Evolutionary conservation across 37 sponge, comb jelly and placozoan species (phyloP).

Genomic region (Sycon ciliatum): DNA sequence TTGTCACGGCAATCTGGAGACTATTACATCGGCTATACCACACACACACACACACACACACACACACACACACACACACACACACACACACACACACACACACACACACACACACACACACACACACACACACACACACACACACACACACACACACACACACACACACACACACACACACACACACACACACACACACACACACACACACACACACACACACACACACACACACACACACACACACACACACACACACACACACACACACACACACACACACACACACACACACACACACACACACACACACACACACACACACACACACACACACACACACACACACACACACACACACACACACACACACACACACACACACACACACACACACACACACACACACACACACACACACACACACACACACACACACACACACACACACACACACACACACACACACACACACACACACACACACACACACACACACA

Average conservation of each 20-base stretch:
- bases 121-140: constrained; percentile 5
- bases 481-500: constrained; percentile 5
- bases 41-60: background rate
- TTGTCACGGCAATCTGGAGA: too few species aligned
- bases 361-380: constrained; percentile 1
- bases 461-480: background rate
- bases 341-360: background rate
- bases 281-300: constrained; percentile 5
- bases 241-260: constrained; percentile 2
- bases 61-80: constrained; percentile 5
- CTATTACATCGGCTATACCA: too few species aligned
- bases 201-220: constrained; percentile 1
- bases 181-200: background rate
- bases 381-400: background rate
- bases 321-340: background rate
- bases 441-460: constrained; percentile 5
- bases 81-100: constrained; percentile 5
- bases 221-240: constrained; percentile 5
- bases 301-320: background rate
- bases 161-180: background rate
- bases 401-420: background rate
- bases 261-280: constrained; percentile 5
- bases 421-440: background rate
- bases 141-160: background rate
- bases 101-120: constrained; percentile 5